Base-by-base conservation (phyloP, 2,888 invertebrate species). In the Dioctria linearis region DNA sequence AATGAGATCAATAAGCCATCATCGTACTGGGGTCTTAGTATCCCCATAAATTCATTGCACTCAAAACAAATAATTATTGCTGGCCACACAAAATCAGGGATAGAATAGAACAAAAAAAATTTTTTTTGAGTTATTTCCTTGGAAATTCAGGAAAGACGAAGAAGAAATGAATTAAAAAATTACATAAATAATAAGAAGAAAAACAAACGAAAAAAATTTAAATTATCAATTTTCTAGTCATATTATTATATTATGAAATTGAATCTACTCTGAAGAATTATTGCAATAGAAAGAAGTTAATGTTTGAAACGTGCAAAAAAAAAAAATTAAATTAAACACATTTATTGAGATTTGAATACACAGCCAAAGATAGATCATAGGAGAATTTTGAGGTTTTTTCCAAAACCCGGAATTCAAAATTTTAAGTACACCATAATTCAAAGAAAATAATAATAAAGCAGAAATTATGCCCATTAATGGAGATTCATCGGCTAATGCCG, bases 401-500 rank as follows among this genome's bases (percentile, higher is more conserved):
- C 2, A 40, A 65, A 46, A n/a, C n/a, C 5, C 46, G 65, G 42
- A 42, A 37, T 61, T 59, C 13, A 59, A 8, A 2, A 63, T 39
- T n/a, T 25, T 25, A 25, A 25, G 25, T 25, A 25, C 25, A 71
- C 5, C 40, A 71, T 25, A 25, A 25, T 25, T 25, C 25, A 25
- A 25, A 25, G 25, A 25, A 25, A 25, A 25, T 25, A 25, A 25
- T 25, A 25, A 25, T 25, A 25, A 25, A 25, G 25, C 13, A 37
- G 71, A 9, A 71, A 71, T 54, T 54, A 89, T 89, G 89, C 88
- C 89, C 83, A 87, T 86, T 83, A 87, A 86, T 85, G 89, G 89
- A 82, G 87, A 85, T 80, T 85, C 88, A 81, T 87, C 88, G 86
- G 86, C 87, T 79, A 88, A 88, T 84, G 91, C 92, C 90, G 93